These are phyloP conservation scores for Brachionus paranguensis DNA, from an alignment of 1,140 invertebrate species.

Conservation along the genomic window DNA sequence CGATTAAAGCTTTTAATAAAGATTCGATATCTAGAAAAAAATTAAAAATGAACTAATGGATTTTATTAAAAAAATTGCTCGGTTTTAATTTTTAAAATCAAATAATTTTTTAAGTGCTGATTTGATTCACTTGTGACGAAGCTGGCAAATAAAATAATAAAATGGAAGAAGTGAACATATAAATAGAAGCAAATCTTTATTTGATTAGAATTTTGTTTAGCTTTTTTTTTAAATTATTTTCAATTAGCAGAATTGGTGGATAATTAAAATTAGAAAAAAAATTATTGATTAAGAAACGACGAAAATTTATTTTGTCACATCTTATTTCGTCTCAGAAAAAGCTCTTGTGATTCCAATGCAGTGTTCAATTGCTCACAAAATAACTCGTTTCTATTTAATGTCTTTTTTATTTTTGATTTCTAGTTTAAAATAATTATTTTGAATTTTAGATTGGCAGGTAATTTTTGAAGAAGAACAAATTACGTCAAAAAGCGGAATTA, in stretches of 20 bases:
- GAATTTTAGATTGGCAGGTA: not conserved
- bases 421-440: not conserved
- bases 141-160: no score
- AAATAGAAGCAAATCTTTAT: no score
- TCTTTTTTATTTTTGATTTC: not conserved
- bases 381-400: not conserved
- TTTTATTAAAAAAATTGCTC: not conserved
- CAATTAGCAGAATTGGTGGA: not conserved
- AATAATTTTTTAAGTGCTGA: not conserved
- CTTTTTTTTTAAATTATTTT: not conserved
- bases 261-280: not conserved
- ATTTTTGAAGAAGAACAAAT: not conserved
- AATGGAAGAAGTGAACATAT: no score
- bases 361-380: not conserved
- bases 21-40: not conserved
- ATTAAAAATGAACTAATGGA: not conserved
- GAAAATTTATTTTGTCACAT: not conserved
- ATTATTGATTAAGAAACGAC: not conserved
- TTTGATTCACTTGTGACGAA: not conserved
- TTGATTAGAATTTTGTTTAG: no score
- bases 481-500: not conserved
- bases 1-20: not conserved
- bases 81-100: not conserved
- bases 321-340: not conserved
- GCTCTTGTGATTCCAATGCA: not conserved